Conservation (phyloP, 2,888 invertebrate species). For the Lamellibrachia columna region DNA sequence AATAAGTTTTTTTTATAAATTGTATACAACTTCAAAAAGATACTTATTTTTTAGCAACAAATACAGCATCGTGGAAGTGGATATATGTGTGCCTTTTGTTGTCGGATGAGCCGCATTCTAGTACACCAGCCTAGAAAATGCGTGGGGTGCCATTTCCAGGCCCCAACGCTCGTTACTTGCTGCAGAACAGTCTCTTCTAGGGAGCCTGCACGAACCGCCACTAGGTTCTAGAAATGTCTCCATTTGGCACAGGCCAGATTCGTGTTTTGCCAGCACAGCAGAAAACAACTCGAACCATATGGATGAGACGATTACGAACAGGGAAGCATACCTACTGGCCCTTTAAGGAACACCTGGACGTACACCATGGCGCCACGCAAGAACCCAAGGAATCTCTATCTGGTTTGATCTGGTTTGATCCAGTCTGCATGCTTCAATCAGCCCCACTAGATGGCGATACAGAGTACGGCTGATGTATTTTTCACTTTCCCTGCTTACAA, state of each 20-base stretch:
- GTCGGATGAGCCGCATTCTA: not conserved
- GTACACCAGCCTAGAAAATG: not conserved
- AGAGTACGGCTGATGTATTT: not conserved
- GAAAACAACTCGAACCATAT: conserved; percentile 12
- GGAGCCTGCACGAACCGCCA: not conserved
- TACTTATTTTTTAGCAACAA: no score
- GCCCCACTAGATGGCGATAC: not conserved
- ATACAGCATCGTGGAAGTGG: not conserved
- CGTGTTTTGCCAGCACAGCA: not conserved
- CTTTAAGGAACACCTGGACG: not conserved
- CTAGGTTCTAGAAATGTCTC: not conserved
- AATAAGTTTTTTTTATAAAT: no score
- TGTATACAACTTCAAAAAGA: no score
- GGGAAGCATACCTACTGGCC: not conserved
- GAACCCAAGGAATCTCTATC: not conserved
- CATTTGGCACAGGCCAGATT: not conserved
- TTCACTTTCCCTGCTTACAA: not conserved
- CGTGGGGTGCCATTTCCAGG: not conserved
- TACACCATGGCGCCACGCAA: not conserved
- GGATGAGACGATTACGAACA: not conserved
- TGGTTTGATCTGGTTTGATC: not conserved
- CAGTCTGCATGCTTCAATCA: not conserved
- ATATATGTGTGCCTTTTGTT: not conserved
- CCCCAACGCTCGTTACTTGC: not conserved
- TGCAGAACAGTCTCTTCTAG: not conserved